Base-by-base conservation (phyloP, 1,140 invertebrate genomes). In the Musca domestica region DNA sequence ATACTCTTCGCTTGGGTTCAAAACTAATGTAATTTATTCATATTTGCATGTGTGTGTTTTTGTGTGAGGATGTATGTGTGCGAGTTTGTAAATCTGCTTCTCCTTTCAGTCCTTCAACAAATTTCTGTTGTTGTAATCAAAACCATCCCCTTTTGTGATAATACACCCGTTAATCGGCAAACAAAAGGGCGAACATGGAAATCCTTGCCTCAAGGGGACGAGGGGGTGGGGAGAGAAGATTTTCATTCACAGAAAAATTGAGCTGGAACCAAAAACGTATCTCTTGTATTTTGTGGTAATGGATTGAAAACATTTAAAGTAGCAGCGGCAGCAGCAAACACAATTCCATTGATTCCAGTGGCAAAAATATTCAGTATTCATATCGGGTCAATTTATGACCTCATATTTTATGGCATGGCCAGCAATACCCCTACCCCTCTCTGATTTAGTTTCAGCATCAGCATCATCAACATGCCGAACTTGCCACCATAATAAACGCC, bases 361-460 rank as follows among this genome's bases (percentile, higher is more conserved):
- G 17, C 7, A 19, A 52, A n/a, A 52, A 23, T 23, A 20, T 20
- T 20, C 48, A 64, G 15, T 47, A 46, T 64, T 64, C 63, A 64
- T 54, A 41, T 66, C 25, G 65, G 65, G 65, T 54, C 23, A 67
- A 49, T 61, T 63, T 67, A 67, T 63, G 66, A 67, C 46, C 46
- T 63, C 48, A 67, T 63, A 67, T 67, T 67, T 67, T 63, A 49
- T 48, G 25, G 30, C 27, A 34, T 61, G 20, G 27, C 56, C 41
- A 61, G 19, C 19, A 25, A 64, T 23, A 25, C 17, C 46, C n/a
- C n/a, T n/a, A n/a, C n/a, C n/a, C n/a, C n/a, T n/a, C n/a, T n/a
- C n/a, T n/a, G n/a, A n/a, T n/a, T n/a, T n/a, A n/a, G n/a, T n/a
- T n/a, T n/a, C n/a, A n/a, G 61, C 61, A 12, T 41, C 22, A 23